Percentiles rank a stretch among this genome's conserved stretches.
Conservation (phyloP, 2,888 invertebrate species). For the Drosophila suboccidentalis region DNA sequence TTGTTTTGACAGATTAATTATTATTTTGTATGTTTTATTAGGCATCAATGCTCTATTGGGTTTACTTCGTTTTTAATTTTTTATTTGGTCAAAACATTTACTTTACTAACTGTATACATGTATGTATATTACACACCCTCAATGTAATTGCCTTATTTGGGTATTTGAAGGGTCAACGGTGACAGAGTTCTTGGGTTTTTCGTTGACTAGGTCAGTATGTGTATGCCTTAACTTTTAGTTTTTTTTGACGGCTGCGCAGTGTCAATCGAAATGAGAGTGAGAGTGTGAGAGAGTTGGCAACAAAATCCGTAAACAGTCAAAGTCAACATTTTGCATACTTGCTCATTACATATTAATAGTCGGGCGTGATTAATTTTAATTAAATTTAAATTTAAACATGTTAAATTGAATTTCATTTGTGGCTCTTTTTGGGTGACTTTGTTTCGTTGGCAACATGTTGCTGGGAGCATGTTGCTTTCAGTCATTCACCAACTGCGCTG, state of each 20-base stretch:
- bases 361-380: too few species aligned
- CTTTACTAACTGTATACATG: neutral
- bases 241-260: slow-evolving; percentile 56
- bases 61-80: too few species aligned
- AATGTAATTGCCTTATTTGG: slow-evolving; percentile 59
- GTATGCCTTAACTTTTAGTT: slow-evolving; percentile 40
- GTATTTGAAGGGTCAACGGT: slow-evolving; percentile 49
- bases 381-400: slow-evolving; percentile 2
- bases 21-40: too few species aligned
- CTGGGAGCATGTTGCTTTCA: slow-evolving; percentile 41
- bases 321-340: neutral
- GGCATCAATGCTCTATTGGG: too few species aligned
- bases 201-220: slow-evolving; percentile 79
- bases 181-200: slow-evolving; percentile 38
- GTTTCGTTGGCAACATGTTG: slow-evolving; percentile 1
- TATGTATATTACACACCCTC: slow-evolving; percentile 9
- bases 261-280: neutral
- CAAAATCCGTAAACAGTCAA: slow-evolving; percentile 12
- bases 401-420: neutral
- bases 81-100: neutral
- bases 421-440: neutral
- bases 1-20: too few species aligned
- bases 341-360: neutral
- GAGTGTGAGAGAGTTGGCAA: slow-evolving; percentile 22
- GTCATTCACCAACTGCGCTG: slow-evolving; percentile 24